Base-by-base conservation (phyloP, 2,888 invertebrate species). In the Spisula subtruncata region DNA sequence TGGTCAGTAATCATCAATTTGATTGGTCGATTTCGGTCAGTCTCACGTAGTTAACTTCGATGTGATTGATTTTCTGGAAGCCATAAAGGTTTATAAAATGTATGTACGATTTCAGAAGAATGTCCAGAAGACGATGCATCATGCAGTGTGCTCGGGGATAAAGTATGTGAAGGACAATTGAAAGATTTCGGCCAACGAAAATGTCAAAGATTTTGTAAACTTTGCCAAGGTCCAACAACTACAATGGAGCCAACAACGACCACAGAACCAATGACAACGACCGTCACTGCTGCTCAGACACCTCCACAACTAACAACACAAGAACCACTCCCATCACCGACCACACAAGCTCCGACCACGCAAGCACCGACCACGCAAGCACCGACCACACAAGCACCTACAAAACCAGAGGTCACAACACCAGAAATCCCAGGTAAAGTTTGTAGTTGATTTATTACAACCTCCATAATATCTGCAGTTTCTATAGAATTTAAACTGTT, bases 121-220 rank as follows among this genome's bases (percentile, higher is more conserved):
- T 84, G 84, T n/a, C 41, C 41, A 12, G 81, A 60, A 16, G 86
- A 86, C 66, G 86, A 86, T n/a, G 35, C 60, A 0, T 35, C 66
- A 41, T 86, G 86, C 29, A 29, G 81, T 16, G 29, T n/a, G n/a
- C 14, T 86, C 0, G 86, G 86, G 48, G 12, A 35, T 16, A 56
- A n/a, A 32, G 35, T 86, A 10, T 86, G 86, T 41, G 32, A 66
- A 10, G 48, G 60, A 46, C 56, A 41, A 60, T 48, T 66, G 18
- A 41, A 41, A n/a, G 86, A 81, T 16, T 86, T 86, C 25, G 86
- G 81, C 14, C n/a, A 25, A n/a, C 16, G 81, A 29, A 86, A 86
- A 81, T 86, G 86, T 56, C n/a, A 29, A 16, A 12, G 35, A n/a
- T 81, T 60, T 48, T 86, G 86, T 41, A 66, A 86, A 29, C 80